These are phyloP conservation scores for Parapristionchus giblindavisi DNA, from an alignment of 2,888 invertebrate species.

Conservation along the genomic window DNA sequence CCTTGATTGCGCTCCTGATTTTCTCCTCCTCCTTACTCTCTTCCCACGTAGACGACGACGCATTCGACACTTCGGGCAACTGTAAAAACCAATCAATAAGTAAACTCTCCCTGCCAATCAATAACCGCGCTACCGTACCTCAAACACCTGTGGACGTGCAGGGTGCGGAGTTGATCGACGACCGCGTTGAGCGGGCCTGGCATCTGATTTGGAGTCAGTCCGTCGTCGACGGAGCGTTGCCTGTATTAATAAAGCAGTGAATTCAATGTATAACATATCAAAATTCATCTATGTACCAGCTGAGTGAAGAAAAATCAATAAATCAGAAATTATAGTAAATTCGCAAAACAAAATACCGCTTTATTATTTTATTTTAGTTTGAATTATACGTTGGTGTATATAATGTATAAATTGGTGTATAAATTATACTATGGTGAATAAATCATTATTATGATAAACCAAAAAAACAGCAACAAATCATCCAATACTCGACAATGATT, in stretches of 20 bases:
- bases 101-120: too few species aligned
- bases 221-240: slow-evolving; percentile 93
- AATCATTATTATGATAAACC: too few species aligned
- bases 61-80: neutral
- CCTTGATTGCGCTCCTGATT: slow-evolving; percentile 15
- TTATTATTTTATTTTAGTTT: too few species aligned
- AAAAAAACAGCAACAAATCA: neutral
- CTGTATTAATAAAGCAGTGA: slow-evolving; percentile 92
- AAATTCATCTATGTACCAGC: slow-evolving; percentile 96
- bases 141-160: slow-evolving; percentile 79
- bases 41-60: slow-evolving; percentile 2
- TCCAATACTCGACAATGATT: neutral
- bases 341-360: too few species aligned
- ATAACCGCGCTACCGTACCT: slow-evolving; percentile 40
- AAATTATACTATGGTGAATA: too few species aligned
- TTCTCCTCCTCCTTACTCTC: slow-evolving; percentile 2
- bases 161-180: slow-evolving; percentile 89
- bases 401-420: too few species aligned
- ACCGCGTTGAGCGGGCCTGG: slow-evolving; percentile 86
- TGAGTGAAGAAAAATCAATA: slow-evolving; percentile 41
- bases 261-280: slow-evolving; percentile 95
- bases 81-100: neutral
- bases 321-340: too few species aligned
- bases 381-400: too few species aligned
- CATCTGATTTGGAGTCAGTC: slow-evolving; percentile 69